A percentile compares a stretch with the other conserved stretches of the same genome.
Conservation (phyloP, 2,888 invertebrate genomes). For the Abrostola tripartita region DNA sequence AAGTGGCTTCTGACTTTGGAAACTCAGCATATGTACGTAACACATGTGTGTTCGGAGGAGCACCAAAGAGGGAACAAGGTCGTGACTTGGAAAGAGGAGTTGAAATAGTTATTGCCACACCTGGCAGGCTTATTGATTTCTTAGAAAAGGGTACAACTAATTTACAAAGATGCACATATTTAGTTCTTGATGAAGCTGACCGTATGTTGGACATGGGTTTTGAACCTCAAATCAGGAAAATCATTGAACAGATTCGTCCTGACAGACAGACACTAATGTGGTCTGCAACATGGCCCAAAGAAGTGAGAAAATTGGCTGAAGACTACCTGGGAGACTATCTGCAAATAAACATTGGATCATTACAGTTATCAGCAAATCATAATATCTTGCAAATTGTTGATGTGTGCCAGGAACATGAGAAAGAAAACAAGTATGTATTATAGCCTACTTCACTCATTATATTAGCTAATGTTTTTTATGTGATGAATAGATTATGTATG, state of each 20-base stretch:
- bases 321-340: conserved; percentile 97
- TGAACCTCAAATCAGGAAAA: conserved; percentile 98
- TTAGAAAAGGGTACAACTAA: conserved; percentile 93
- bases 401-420: conserved; percentile 95
- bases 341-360: conserved; percentile 97
- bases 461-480: conserved; percentile 7
- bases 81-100: conserved; percentile 93
- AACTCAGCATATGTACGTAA: conserved; percentile 92
- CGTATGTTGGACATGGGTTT: conserved; percentile 99
- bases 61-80: conserved; percentile 93
- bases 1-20: conserved; percentile 94
- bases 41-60: conserved; percentile 97
- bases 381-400: conserved; percentile 96
- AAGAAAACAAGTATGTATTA: conserved; percentile 89
- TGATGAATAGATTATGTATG: conserved; percentile 70
- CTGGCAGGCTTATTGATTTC: conserved; percentile 95
- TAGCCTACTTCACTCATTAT: not conserved
- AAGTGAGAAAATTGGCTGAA: conserved; percentile 96
- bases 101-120: conserved; percentile 96
- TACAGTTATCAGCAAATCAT: conserved; percentile 96
- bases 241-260: conserved; percentile 97
- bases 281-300: conserved; percentile 99
- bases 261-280: conserved; percentile 99
- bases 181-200: conserved; percentile 97
- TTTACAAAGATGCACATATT: conserved; percentile 93